Percentiles rank a stretch among this genome's conserved stretches.
Evolutionary conservation across 2,888 invertebrate species (phyloP).

Genomic region (Drosophila leonis): DNA sequence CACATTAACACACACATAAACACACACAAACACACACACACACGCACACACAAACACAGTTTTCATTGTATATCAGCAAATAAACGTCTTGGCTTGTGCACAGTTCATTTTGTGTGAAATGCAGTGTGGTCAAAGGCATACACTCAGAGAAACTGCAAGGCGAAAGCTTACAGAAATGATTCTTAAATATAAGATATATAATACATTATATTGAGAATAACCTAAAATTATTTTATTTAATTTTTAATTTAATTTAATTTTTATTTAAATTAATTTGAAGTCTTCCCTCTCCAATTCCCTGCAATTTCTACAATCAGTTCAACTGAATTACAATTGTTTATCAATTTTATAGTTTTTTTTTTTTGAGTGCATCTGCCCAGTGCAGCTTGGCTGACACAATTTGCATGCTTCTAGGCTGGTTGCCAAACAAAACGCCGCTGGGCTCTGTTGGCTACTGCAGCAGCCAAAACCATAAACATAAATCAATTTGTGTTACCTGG

Average conservation of each 20-base stretch:
- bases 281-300: too few relatives aligned
- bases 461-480: constrained; percentile 45
- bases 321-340: neutral
- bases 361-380: neutral
- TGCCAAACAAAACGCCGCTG: constrained; percentile 28
- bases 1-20: constrained; percentile 16
- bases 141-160: constrained; percentile 13
- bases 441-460: neutral
- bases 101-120: constrained; percentile 20
- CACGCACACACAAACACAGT: constrained; percentile 5
- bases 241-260: too few relatives aligned
- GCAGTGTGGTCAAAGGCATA: constrained; percentile 20
- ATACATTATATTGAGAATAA: neutral
- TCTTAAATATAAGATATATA: neutral
- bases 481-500: constrained; percentile 58
- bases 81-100: constrained; percentile 48
- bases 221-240: neutral
- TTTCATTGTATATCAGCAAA: constrained; percentile 26
- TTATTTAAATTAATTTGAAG: neutral
- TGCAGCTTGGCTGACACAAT: constrained; percentile 22
- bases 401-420: constrained; percentile 27
- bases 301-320: too few relatives aligned
- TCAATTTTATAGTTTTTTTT: neutral
- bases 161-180: neutral
- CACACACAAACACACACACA: constrained; percentile 17